Base-by-base conservation (phyloP, 2,888 invertebrate genomes). In the Tenthredo amoena region DNA sequence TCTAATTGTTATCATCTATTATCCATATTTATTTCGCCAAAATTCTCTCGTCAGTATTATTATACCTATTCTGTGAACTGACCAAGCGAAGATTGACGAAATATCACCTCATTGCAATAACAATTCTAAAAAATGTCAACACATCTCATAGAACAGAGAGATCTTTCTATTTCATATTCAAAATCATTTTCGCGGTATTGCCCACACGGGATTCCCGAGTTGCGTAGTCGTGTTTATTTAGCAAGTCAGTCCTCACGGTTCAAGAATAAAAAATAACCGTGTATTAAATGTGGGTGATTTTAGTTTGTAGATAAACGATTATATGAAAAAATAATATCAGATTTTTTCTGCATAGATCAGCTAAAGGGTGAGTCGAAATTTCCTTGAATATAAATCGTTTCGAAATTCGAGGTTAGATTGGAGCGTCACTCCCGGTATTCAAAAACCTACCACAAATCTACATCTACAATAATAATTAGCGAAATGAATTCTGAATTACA, bases 321-420 rank as follows among this genome's bases (percentile, higher is more conserved):
- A 55, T 18, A 10, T 43, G 26, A 1, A 12, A 15, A 15, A 18
- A 26, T 12, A 68, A 34, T 34, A 18, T 10, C 68, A 0, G 18
- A 34, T 7, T 50, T 50, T 77, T 77, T 77, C 50, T 62, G 18
- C 31, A 15, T 34, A 55, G 31, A 77, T 34, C 55, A 34, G 15
- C 76, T 12, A n/a, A 77, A 77, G 31, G 77, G 77, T 77, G 31
- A 77, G 77, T 55, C 12, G 2, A 50, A 47, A 77, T 34, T 47
- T 26, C n/a, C 9, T 18, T 34, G 0, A 50, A 50, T 77, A 47
- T 50, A 18, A 15, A 26, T 31, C 15, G 7, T 77, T 34, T 55
- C 50, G 34, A 77, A 34, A 55, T 50, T 31, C 15, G 55, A 77
- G 77, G 77, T 77, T 77, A 77, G 77, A 55, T 74, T 4, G 10